Conservation (phyloP, 2,797 vertebrate species). For the Sciaenops ocellatus region DNA sequence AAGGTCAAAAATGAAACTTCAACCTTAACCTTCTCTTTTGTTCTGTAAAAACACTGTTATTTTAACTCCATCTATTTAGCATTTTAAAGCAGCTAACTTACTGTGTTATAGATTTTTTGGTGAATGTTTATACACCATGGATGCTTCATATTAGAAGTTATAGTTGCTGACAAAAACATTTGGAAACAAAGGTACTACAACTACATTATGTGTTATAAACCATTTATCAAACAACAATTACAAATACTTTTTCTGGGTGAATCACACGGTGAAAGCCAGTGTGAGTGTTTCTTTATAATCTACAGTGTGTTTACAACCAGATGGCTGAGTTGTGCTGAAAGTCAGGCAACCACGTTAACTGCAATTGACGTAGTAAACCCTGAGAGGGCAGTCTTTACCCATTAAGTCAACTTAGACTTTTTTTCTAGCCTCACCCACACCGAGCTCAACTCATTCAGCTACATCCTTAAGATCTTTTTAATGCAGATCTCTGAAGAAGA, state of each 20-base stretch:
- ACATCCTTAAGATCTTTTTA: conserved; percentile 39
- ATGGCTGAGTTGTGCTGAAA: not conserved
- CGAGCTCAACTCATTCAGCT: conserved; percentile 23
- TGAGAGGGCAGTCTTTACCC: conserved; percentile 81
- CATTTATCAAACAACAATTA: not conserved
- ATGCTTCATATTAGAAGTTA: not conserved
- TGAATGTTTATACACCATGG: not conserved
- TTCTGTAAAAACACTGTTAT: no score
- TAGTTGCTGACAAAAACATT: not conserved
- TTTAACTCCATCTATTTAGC: no score
- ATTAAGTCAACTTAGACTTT: conserved; percentile 43
- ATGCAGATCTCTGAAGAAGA: conserved; percentile 21
- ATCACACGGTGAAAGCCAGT: not conserved
- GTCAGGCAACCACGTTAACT: conserved; percentile 40
- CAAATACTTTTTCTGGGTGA: not conserved
- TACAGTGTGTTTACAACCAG: not conserved
- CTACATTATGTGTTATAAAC: not conserved
- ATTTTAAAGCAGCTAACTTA: not conserved
- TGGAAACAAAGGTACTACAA: no score
- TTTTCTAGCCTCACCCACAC: conserved; percentile 51
- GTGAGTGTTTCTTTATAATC: not conserved
- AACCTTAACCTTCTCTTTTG: no score
- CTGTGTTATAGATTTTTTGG: not conserved
- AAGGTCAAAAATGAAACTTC: no score
- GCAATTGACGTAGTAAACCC: conserved; percentile 67